phyloP scores from a whole-genome alignment of 2,797 vertebrate genomes.

The Pachyuromys duprasi region DNA sequence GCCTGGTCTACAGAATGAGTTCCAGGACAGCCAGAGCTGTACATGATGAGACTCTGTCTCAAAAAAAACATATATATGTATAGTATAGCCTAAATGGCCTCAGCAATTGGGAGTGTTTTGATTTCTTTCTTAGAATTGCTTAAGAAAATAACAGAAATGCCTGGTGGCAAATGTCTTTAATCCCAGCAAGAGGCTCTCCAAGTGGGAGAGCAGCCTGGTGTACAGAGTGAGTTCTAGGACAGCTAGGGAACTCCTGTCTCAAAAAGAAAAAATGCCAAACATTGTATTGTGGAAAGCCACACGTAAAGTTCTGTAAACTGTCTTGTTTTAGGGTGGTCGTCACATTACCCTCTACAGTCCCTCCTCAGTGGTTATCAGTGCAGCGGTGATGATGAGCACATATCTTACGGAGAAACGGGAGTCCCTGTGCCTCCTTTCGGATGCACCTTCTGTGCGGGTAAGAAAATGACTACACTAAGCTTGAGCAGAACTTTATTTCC shows the following conservation, averaged over 20 bases:
- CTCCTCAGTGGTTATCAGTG: conserved; percentile 92
- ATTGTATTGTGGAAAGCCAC: not conserved
- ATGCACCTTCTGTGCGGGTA: conserved; percentile 95
- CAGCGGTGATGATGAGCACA: conserved; percentile 90
- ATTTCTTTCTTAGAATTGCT: conserved; percentile 14
- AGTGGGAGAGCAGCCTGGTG: not conserved
- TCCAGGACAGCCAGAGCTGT: not conserved
- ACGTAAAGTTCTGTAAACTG: not conserved
- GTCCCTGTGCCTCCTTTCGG: conserved; percentile 95
- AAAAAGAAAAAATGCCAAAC: not conserved
- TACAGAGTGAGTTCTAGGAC: not conserved
- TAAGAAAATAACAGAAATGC: conserved; percentile 48
- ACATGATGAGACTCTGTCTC: not conserved
- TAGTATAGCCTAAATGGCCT: not conserved
- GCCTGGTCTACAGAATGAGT: not conserved
- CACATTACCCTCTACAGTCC: conserved; percentile 89
- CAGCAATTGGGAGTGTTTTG: not conserved
- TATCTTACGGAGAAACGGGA: conserved; percentile 92
- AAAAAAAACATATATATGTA: not conserved
- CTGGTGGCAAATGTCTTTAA: not conserved
- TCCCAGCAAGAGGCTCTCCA: not conserved
- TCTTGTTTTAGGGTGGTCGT: conserved; percentile 78
- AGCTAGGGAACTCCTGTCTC: not conserved
- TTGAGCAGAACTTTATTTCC: conserved; percentile 34
- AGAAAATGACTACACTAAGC: conserved; percentile 28